A percentile compares a stretch with the other conserved stretches of the same genome.
Conservation (phyloP, 2,888 invertebrate genomes). For the Pachymerium ferrugineum region DNA sequence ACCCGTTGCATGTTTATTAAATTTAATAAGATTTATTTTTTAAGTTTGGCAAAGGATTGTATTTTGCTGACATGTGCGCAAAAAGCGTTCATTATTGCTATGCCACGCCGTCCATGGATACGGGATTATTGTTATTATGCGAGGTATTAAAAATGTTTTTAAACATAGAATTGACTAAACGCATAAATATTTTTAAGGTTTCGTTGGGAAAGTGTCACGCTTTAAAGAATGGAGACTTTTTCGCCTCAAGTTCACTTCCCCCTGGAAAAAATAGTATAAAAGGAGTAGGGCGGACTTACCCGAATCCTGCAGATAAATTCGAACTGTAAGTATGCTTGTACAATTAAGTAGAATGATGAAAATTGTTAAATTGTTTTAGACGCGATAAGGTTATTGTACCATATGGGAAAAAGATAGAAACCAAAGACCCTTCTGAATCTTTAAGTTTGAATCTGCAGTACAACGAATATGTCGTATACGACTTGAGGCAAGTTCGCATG, state of each 20-base stretch:
- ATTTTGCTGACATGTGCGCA: slow-evolving; percentile 55
- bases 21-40: neutral
- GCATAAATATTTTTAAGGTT: slow-evolving; percentile 31
- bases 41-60: slow-evolving; percentile 41
- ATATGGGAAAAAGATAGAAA: slow-evolving; percentile 44
- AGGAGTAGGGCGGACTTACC: slow-evolving; percentile 47
- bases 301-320: slow-evolving; percentile 42
- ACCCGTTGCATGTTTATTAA: neutral
- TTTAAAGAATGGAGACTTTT: slow-evolving; percentile 46
- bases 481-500: slow-evolving; percentile 50
- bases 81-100: slow-evolving; percentile 53
- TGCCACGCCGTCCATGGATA: slow-evolving; percentile 45
- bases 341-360: neutral
- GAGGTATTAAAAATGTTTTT: slow-evolving; percentile 43
- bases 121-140: slow-evolving; percentile 52
- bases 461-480: slow-evolving; percentile 54
- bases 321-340: slow-evolving; percentile 37
- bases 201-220: slow-evolving; percentile 50
- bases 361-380: slow-evolving; percentile 33
- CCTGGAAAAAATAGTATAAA: slow-evolving; percentile 47
- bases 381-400: slow-evolving; percentile 47
- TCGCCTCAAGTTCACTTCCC: slow-evolving; percentile 47
- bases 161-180: neutral
- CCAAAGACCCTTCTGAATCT: no score
- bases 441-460: no score